Base-by-base conservation (phyloP, 2,888 invertebrate genomes). In the Malachius bipustulatus region DNA sequence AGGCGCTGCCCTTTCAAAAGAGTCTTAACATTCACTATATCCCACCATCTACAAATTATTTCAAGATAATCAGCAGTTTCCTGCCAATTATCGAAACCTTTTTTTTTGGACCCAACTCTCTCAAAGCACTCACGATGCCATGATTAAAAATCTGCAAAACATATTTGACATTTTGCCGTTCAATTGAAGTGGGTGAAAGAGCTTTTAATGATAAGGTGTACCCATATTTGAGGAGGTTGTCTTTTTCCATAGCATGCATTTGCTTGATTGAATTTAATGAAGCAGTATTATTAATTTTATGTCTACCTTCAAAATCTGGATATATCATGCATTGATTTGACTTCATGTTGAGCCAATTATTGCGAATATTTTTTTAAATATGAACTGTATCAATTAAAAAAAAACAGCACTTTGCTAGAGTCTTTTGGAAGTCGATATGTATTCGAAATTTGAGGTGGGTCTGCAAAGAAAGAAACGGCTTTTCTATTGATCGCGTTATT, bases 401-500 rank as follows among this genome's bases (percentile, higher is more conserved):
- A 37, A 29, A 37, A 37, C n/a, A 34, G 13, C 8, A 28, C 19
- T 13, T 14, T 26, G 9, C 12, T 11, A 4, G 15, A 9, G 32
- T 37, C 33, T n/a, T 9, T 19, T 28, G 37, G 37, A 13, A 28
- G 26, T 14, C n/a, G 8, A 13, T 37, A 37, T 16, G 9, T 12
- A 9, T 11, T 37, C 12, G 8, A 10, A 12, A 26, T 10, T 24
- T 24, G 4, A 8, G 26, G 14, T 14, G 28, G 26, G 16, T 14
- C 10, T 10, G 4, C 9, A 43, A 45, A 45, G 14, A 24, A 16
- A 10, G 43, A 38, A 30, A 44, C 36, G n/a, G 38, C 40, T 42
- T 44, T 45, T 16, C 30, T 35, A 32, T 44, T 45, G 26, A 44
- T 33, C 16, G 33, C 6, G 34, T 45, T 39, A 35, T 45, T 45